Evolutionary conservation across 2,113 vertebrate species (phyloP).

Genomic region (Gymnocephalus cernua): DNA sequence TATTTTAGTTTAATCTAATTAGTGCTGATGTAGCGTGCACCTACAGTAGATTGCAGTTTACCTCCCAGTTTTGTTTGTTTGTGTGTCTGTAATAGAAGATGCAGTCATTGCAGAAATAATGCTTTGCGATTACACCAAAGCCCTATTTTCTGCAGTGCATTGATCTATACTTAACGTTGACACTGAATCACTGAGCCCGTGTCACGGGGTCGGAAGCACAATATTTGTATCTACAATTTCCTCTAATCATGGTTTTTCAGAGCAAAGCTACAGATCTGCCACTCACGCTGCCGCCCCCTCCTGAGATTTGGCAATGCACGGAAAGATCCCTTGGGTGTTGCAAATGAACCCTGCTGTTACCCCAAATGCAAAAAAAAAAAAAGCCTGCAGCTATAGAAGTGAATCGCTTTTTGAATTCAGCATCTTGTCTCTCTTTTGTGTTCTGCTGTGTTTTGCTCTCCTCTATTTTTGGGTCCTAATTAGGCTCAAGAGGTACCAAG

Average conservation of each 20-base stretch:
- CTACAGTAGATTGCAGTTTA: background rate
- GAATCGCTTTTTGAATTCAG: conserved; percentile 60
- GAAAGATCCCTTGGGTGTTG: conserved; percentile 62
- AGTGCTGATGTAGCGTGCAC: conserved; percentile 1
- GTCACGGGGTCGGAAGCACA: conserved; percentile 41
- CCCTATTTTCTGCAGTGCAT: conserved; percentile 33
- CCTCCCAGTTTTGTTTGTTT: conserved; percentile 25
- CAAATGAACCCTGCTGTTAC: conserved; percentile 65
- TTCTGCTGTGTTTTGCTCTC: conserved; percentile 44
- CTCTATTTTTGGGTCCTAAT: conserved; percentile 73
- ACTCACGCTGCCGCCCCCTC: conserved; percentile 36
- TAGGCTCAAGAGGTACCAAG: conserved; percentile 67
- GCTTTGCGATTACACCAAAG: conserved; percentile 28
- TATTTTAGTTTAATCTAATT: conserved; percentile 39
- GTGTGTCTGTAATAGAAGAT: conserved; percentile 19
- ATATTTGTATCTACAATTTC: conserved; percentile 61
- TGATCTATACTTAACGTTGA: conserved; percentile 53
- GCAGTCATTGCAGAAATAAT: conserved; percentile 30
- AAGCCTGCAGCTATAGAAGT: conserved; percentile 57
- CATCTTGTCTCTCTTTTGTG: conserved; percentile 48
- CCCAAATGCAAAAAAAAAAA: conserved; percentile 56
- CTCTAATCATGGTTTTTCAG: conserved; percentile 64
- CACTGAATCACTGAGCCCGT: conserved; percentile 47
- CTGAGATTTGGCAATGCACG: conserved; percentile 54
- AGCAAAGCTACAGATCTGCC: conserved; percentile 60